Evolutionary conservation across 1,140 invertebrate genomes (phyloP), one percentile per base, ranked within the genome.

Genomic region (Mamestra configurata): DNA sequence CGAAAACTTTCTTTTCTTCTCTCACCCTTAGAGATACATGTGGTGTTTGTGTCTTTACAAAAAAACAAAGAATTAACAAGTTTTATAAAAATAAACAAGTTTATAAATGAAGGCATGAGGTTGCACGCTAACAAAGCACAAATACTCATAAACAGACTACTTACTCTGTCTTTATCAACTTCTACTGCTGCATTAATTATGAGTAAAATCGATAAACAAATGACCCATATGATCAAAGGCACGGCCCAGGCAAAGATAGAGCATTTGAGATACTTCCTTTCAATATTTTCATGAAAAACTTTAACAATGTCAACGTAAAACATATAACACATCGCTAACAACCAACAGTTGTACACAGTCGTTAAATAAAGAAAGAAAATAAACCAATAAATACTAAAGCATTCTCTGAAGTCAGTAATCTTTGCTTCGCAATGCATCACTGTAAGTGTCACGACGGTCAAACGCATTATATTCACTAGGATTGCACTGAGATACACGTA

Each of bases 281-380:
- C 13, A 20, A 53, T 53, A 8, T 20, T 7, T 53, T 20, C 13
- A 20, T 53, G n/a, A 18, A 53, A 20, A 20, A 53, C 49, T 53
- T 53, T 53, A 15, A 53, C 49, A 53, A 53, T 20, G 20, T 53
- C 49, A 53, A 53, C 49, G 5, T 53, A 53, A 15, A 49, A 49
- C n/a, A 49, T 49, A n/a, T 49, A 49, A 49, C 46, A 49, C 46
- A 49, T 49, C 1, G 20, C 7, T n/a, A 53, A 20, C 5, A 53
- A 6, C 49, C 49, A 53, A 20, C 7, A 20, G 6, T 53, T 53
- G 18, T 53, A 53, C 49, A 20, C 49, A 18, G n/a, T 18, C 18
- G 49, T 8, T 6, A 53, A 53, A 20, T 53, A 53, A 1, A 53
- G 1, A 53, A 18, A 53, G 49, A 20, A 8, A 20, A 20, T 5